Evolutionary conservation across 2,797 vertebrate genomes (phyloP), one percentile per base, ranked within the genome.

Genomic region (Pitangus sulphuratus): DNA sequence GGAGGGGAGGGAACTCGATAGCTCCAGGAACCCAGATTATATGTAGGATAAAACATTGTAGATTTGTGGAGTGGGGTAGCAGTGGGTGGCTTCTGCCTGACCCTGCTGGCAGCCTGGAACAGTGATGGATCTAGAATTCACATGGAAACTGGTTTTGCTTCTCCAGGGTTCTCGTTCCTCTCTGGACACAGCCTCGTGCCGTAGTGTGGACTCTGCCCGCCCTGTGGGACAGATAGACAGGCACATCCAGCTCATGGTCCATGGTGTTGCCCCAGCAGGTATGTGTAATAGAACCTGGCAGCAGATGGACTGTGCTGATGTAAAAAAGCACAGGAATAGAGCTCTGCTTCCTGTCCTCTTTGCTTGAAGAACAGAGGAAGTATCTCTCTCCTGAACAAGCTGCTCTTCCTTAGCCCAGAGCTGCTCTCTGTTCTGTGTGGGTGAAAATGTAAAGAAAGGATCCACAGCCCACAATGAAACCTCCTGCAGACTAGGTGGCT

Each of bases 171-270:
- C 98, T 71, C 99, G 98, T 66, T 98, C 98, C 42, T 98, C 99
- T 66, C 90, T 99, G 94, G 99, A 99, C 47, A 5, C 97, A 79
- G 88, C 92, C 13, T 98, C 98, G 0, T 97, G 96, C 76, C 98
- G 98, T 37, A 96, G 94, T 16, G 89, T 97, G 44, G 98, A 98
- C 66, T 97, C 99, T 35, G 95, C 99, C 40, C 98, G 99, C 53
- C 99, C 98, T 4, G 98, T 99, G 89, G 99, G 99, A 95, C 99
- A 99, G 75, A 98, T 99, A 57, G 99, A 99, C 97, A 99, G 99
- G 84, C 99, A 99, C 95, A 99, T 99, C 95, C 98, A 99, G 91
- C 98, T 99, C 66, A 98, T 99, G 89, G 99, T 99, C 25, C 99
- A 99, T 83, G 99, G 99, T 31, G 99, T 99, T 17, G 99, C 98